Conservation (phyloP, 1,140 invertebrate genomes). For the Caenorhabditis tropicalis region DNA sequence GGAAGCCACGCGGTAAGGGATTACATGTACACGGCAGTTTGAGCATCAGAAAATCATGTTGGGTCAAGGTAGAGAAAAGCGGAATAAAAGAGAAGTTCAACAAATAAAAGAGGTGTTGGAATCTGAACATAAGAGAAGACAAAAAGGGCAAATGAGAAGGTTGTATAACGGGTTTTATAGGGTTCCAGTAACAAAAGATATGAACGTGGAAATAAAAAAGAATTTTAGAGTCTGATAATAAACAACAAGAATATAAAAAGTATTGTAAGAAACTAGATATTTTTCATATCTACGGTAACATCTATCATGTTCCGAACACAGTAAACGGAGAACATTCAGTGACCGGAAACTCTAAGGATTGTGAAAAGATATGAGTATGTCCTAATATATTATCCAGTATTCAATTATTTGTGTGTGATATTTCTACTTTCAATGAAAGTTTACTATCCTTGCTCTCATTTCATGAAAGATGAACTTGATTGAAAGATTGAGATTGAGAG, state of each 20-base stretch:
- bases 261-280: no score
- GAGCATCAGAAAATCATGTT: background rate
- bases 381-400: no score
- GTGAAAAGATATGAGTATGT: no score
- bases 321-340: no score
- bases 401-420: no score
- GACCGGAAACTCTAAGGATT: background rate
- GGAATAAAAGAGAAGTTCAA: background rate
- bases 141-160: conserved; percentile 16
- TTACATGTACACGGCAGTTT: conserved; percentile 19
- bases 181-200: conserved; percentile 8
- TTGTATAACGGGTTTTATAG: conserved; percentile 19
- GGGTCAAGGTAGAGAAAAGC: background rate
- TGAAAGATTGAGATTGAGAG: no score
- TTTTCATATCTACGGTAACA: no score
- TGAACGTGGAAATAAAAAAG: background rate
- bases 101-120: background rate
- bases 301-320: no score
- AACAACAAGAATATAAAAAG: background rate
- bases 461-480: no score
- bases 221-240: background rate
- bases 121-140: background rate
- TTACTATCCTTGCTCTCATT: background rate
- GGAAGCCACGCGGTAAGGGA: background rate
- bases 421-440: no score